Evolutionary conservation across 2,888 invertebrate species (phyloP), one percentile per base, ranked within the genome.

Genomic region (Eristalinus aeneus): DNA sequence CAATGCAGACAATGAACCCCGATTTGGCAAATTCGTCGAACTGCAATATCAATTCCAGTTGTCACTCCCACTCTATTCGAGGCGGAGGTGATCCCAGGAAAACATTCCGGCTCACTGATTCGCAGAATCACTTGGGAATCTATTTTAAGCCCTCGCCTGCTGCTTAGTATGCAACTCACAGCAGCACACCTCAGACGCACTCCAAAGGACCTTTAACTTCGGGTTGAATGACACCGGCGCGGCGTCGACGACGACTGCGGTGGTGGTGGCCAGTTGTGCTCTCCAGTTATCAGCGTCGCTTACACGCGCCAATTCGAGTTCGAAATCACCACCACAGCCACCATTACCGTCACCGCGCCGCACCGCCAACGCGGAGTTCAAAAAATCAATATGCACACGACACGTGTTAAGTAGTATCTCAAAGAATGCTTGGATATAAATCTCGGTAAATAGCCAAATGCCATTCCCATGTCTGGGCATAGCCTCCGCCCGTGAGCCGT

Each of bases 381-480:
- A 32, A 27, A 39, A 63, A 61, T 53, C 23, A 31, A 60, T 16
- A 68, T 68, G 63, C 68, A 69, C 8, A 27, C 36, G 46, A 79
- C 78, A 73, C 72, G 63, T 67, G 67, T 77, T 63, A 63, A 73
- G 63, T 64, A 36, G n/a, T 61, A 63, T 46, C 78, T 68, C 27
- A 58, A 60, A 23, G 20, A 79, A 73, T 74, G 73, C 27, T 69
- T 36, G 34, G 34, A 68, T 68, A 83, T 60, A 71, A 53, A 79
- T 69, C 64, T 71, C 53, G 58, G 34, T 31, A 32, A 79, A 79
- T 71, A 75, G 69, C 56, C 22, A 46, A 80, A 63, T 72, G 60
- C 31, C 68, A 67, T 67, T 72, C 65, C 58, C 74, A 32, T 72
- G 36, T 72, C 60, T 46, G 56, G 46, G 10, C 10, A 39, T 56